Evolutionary conservation across 2,113 vertebrate species (phyloP), one percentile per base, ranked within the genome.

Genomic region (Hippocampus mohnikei): DNA sequence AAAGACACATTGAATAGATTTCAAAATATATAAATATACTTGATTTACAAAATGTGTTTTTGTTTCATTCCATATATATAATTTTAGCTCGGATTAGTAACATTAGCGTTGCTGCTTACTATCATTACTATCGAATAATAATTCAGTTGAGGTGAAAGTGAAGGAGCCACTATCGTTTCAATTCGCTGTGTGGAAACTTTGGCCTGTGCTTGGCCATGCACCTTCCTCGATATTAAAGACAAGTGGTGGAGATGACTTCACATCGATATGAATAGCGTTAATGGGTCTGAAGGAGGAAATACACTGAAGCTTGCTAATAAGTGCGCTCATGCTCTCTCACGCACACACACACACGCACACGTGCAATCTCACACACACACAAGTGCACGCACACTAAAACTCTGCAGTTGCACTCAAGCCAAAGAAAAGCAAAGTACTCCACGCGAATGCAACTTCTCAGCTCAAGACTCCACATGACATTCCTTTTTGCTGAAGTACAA

Each of bases 211-310:
- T 23, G 52, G 52, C 9, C 52, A n/a, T 55, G 52, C 21, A 8
- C 29, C 40, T n/a, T 40, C 40, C 62, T 27, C 41, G 40, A n/a
- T 63, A 3, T 63, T 25, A 27, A 46, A 65, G n/a, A 25, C n/a
- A n/a, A n/a, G n/a, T n/a, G 63, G 42, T 42, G 23, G 60, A 67
- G 69, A 66, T 76, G 69, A 59, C 68, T 75, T 70, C 8, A 79
- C 77, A 75, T 85, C 79, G 66, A 85, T 81, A 77, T 69, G 75
- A 76, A 71, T 21, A 81, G 73, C 76, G 75, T 70, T 88, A 88
- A 90, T 89, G 87, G 86, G 25, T 59, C 53, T 55, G 55, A 72
- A 73, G 73, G 70, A 73, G 46, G 46, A 77, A 48, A 74, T 33
- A 74, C 70, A 66, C 27, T 71, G 42, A 16, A 23, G 75, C 73